Conservation (phyloP, 2,113 vertebrate genomes). For the Melozone crissalis region DNA sequence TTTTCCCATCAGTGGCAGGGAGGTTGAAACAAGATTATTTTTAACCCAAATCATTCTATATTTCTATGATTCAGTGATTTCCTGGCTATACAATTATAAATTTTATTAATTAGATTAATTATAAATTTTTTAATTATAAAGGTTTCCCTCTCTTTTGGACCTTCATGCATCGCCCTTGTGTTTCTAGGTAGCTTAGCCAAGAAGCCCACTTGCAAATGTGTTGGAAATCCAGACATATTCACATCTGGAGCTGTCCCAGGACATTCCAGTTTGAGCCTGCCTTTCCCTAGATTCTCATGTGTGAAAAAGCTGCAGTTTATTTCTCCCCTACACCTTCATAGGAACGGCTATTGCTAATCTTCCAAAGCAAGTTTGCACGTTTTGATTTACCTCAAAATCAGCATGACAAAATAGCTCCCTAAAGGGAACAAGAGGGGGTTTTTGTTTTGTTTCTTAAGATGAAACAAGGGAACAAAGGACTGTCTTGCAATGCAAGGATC, state of each 20-base stretch:
- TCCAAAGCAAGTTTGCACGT: background rate
- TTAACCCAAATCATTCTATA: background rate
- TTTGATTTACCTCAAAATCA: background rate
- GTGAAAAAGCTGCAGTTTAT: background rate
- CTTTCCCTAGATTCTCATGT: background rate
- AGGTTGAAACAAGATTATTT: background rate
- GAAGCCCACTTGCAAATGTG: background rate
- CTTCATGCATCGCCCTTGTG: background rate
- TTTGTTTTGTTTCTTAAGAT: background rate
- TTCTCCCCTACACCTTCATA: too few species aligned
- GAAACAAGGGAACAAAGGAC: background rate
- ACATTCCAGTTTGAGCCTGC: background rate
- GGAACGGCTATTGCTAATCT: background rate
- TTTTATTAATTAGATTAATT: too few species aligned
- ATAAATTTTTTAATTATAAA: background rate
- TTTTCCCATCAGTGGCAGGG: fast-evolving
- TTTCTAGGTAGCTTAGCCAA: background rate
- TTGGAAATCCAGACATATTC: background rate
- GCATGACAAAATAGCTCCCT: background rate
- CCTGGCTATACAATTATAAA: background rate
- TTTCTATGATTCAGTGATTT: background rate
- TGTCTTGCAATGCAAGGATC: background rate
- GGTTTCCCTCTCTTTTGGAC: background rate
- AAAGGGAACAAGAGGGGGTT: background rate
- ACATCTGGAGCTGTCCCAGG: background rate